phyloP scores from a whole-genome alignment of 2,888 invertebrate genomes.

The Hypomecis atomaria region DNA sequence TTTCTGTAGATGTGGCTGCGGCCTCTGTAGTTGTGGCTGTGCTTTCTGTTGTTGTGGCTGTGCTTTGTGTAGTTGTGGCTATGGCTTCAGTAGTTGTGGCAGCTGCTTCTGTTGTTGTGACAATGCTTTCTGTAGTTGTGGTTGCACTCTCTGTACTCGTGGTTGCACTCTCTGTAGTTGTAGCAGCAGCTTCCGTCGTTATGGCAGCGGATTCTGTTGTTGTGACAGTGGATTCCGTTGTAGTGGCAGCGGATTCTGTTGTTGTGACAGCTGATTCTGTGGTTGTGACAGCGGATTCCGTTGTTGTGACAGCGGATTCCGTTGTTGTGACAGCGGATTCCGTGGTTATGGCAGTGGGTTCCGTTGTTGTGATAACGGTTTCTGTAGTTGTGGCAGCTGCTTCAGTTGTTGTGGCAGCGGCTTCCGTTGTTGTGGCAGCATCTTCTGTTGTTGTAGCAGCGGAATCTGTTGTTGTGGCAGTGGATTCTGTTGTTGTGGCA shows the following conservation, averaged over 20 bases:
- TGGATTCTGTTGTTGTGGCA: not conserved
- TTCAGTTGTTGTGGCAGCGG: not conserved
- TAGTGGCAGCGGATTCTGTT: not conserved
- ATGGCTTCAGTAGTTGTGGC: constrained; percentile 7
- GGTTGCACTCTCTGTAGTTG: not conserved
- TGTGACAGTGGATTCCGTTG: not conserved
- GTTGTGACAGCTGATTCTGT: not conserved
- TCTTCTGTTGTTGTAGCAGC: constrained; percentile 6
- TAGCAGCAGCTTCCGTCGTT: constrained; percentile 13
- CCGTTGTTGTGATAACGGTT: constrained; percentile 1
- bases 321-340: not conserved
- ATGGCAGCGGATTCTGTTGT: not conserved
- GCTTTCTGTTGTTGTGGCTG: not conserved
- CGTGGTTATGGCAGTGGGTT: not conserved
- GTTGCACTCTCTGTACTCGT: too few species aligned
- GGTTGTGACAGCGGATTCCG: not conserved
- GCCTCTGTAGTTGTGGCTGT: constrained; percentile 1
- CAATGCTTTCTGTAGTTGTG: not conserved
- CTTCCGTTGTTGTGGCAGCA: not conserved
- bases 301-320: not conserved
- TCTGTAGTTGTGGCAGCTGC: not conserved
- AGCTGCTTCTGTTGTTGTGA: constrained; percentile 11
- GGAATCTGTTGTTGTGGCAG: not conserved
- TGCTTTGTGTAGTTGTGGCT: not conserved
- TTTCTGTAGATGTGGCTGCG: constrained; percentile 42